phyloP scores from a whole-genome alignment of 1,140 invertebrate genomes.

The Bombus picipes region DNA sequence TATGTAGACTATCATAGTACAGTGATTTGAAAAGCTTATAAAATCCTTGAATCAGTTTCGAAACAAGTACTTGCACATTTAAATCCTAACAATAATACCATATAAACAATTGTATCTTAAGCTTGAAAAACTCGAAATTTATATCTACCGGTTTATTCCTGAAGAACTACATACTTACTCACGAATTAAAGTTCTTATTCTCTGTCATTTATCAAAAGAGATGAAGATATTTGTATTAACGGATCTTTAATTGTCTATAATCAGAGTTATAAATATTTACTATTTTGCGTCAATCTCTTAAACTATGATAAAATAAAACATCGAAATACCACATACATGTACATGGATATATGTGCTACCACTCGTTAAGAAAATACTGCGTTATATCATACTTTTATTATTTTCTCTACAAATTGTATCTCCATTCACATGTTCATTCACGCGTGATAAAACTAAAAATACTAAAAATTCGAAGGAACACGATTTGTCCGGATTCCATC shows the following conservation, averaged over 20 bases:
- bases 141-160: not conserved
- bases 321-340: not conserved
- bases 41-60: not conserved
- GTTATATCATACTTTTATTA: not conserved
- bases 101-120: not conserved
- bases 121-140: not conserved
- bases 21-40: not conserved
- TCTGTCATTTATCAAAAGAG: not conserved
- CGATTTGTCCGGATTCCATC: not conserved
- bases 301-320: not conserved
- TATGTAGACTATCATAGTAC: not conserved
- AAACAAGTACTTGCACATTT: not conserved
- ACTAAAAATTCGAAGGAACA: not conserved
- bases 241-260: not conserved
- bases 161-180: too few species aligned
- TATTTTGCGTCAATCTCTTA: not conserved
- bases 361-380: not conserved
- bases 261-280: not conserved
- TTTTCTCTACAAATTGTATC: not conserved
- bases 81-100: not conserved
- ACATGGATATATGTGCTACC: not conserved
- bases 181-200: not conserved
- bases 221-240: not conserved
- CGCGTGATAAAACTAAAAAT: not conserved
- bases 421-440: not conserved